Evolutionary conservation across 2,797 vertebrate species (phyloP).

Genomic region (Telmatherina bonti): DNA sequence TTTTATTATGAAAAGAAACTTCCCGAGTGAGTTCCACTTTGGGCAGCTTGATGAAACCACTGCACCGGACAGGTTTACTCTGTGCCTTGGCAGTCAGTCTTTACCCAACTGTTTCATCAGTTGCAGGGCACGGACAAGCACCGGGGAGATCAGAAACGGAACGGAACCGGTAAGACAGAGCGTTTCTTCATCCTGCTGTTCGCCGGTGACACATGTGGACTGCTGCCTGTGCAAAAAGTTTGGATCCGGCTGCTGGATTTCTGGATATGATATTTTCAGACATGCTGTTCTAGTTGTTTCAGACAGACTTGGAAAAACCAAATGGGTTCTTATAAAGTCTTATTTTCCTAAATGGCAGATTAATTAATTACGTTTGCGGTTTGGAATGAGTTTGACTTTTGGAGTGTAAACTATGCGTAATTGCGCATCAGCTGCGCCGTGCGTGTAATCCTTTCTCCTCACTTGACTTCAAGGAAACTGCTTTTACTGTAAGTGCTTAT

Average conservation of each 20-base stretch:
- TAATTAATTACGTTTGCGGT: neutral
- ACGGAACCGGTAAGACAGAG: conserved; percentile 73
- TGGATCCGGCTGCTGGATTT: conserved; percentile 18
- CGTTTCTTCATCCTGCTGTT: neutral
- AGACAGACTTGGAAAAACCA: neutral
- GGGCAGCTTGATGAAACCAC: conserved; percentile 34
- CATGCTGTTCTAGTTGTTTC: neutral
- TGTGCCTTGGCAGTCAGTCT: conserved; percentile 51
- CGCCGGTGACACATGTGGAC: neutral
- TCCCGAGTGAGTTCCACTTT: conserved; percentile 12
- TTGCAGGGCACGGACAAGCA: conserved; percentile 72
- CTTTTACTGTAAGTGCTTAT: neutral
- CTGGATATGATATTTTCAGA: conserved; percentile 24
- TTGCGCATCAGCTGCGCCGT: conserved; percentile 38
- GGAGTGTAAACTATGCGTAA: conserved; percentile 40
- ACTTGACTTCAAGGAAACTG: conserved; percentile 16
- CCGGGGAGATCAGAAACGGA: conserved; percentile 64
- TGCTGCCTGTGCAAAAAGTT: conserved; percentile 35
- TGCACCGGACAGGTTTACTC: conserved; percentile 51
- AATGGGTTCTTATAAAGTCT: conserved; percentile 40
- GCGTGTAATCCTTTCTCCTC: neutral
- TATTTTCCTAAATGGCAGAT: neutral
- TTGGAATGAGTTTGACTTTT: conserved; percentile 1
- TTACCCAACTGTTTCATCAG: conserved; percentile 56
- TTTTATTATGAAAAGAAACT: conserved; percentile 34